Percentiles rank a stretch among this genome's conserved stretches.
These are phyloP conservation scores for Zaprionus ornatus DNA, from an alignment of 1,140 invertebrate species.

Conservation along the genomic window DNA sequence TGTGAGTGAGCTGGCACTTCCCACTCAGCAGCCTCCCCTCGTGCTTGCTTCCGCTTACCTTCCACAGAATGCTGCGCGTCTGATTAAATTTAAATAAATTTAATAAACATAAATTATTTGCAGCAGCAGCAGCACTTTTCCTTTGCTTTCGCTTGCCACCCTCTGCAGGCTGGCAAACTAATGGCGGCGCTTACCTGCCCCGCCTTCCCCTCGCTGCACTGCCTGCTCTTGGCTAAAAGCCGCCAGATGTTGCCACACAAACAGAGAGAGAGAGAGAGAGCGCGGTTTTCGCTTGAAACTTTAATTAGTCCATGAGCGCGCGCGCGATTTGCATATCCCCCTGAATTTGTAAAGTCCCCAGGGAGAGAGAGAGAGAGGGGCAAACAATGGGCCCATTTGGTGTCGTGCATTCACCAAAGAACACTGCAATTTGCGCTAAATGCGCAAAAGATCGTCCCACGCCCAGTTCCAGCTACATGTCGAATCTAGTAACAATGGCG, in stretches of 20 bases:
- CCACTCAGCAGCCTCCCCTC: background rate
- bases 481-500: background rate
- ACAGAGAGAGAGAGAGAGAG: background rate
- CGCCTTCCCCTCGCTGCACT: constrained; percentile 3
- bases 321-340: constrained; percentile 64
- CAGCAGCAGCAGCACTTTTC: constrained; percentile 51
- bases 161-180: constrained; percentile 54
- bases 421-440: constrained; percentile 75
- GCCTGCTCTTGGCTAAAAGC: constrained; percentile 60
- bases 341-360: constrained; percentile 24
- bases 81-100: constrained; percentile 84
- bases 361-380: constrained; percentile 30
- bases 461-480: background rate
- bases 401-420: constrained; percentile 30
- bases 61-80: constrained; percentile 50
- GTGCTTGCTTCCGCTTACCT: background rate
- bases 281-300: constrained; percentile 74
- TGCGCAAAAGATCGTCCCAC: constrained; percentile 56
- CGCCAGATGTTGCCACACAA: constrained; percentile 68
- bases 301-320: constrained; percentile 67
- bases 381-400: constrained; percentile 36
- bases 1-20: background rate
- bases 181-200: constrained; percentile 71
- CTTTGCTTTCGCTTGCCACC: constrained; percentile 49
- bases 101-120: constrained; percentile 83